A percentile compares a stretch with the other conserved stretches of the same genome.
Conservation (phyloP, 2,888 invertebrate species). For the Sarcophaga caerulescens region DNA sequence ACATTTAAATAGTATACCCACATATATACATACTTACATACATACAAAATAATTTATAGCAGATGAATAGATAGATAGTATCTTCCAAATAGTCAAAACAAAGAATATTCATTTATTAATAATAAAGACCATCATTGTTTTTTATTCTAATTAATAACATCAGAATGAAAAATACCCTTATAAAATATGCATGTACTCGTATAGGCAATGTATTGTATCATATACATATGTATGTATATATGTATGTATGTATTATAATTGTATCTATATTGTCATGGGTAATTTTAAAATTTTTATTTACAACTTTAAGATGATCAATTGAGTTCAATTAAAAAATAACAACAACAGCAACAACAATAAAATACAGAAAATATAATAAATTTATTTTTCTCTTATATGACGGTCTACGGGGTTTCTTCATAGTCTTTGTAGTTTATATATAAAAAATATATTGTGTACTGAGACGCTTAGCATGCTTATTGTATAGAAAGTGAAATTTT, state of each 20-base stretch:
- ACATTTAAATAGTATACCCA: neutral
- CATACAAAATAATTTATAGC: neutral
- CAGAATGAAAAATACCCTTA: slow-evolving; percentile 4
- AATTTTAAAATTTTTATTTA: slow-evolving; percentile 41
- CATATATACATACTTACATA: neutral
- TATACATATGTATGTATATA: neutral
- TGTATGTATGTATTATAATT: neutral
- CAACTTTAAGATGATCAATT: slow-evolving; percentile 67
- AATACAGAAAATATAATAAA: neutral
- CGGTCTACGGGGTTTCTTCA: slow-evolving; percentile 3
- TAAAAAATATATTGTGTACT: slow-evolving; percentile 30
- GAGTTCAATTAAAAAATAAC: slow-evolving; percentile 68
- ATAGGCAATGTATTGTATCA: neutral
- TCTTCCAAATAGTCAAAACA: neutral
- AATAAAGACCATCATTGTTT: slow-evolving; percentile 47
- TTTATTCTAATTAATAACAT: slow-evolving; percentile 26
- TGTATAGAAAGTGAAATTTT: slow-evolving; percentile 45
- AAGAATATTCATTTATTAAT: neutral
- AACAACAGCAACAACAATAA: slow-evolving; percentile 22
- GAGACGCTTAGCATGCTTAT: neutral
- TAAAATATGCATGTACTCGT: slow-evolving; percentile 4
- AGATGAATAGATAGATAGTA: neutral
- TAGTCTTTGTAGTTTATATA: slow-evolving; percentile 23
- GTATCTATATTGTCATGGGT: neutral
- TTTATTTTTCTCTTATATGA: slow-evolving; percentile 24